Conservation (phyloP, 2,797 vertebrate genomes). For the Phataginus tetradactyla region DNA sequence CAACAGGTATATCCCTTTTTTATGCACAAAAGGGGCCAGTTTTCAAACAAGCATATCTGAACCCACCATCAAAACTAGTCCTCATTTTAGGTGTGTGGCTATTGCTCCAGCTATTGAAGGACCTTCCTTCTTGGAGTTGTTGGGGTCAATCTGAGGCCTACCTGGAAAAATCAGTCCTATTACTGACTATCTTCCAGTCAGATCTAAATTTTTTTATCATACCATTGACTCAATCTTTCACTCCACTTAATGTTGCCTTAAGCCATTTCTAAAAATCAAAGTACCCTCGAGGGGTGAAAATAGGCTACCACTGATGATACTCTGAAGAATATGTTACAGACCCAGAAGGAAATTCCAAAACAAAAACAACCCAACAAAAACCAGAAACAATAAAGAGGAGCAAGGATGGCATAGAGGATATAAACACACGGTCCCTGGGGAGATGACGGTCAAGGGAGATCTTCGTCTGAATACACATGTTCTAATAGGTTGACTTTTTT, state of each 20-base stretch:
- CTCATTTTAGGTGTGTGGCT: neutral
- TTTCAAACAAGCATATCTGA: neutral
- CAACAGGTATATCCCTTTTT: neutral
- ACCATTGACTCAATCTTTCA: neutral
- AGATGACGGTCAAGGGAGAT: neutral
- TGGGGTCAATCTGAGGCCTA: neutral
- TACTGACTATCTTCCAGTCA: neutral
- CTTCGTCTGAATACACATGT: neutral
- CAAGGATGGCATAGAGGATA: neutral
- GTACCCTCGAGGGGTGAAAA: neutral
- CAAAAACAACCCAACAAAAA: neutral
- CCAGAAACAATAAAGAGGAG: neutral
- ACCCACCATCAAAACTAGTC: neutral
- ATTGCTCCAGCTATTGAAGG: fast-evolving
- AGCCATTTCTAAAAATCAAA: neutral
- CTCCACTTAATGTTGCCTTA: neutral
- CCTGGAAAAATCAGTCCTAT: neutral
- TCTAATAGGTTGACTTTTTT: neutral
- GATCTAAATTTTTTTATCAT: neutral
- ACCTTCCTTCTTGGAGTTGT: neutral
- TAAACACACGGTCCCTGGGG: neutral
- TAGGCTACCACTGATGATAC: neutral
- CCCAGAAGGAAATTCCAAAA: neutral
- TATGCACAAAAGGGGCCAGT: neutral
- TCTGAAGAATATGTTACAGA: neutral